Base-by-base conservation (phyloP, 1,140 invertebrate species). In the Orussus abietinus region DNA sequence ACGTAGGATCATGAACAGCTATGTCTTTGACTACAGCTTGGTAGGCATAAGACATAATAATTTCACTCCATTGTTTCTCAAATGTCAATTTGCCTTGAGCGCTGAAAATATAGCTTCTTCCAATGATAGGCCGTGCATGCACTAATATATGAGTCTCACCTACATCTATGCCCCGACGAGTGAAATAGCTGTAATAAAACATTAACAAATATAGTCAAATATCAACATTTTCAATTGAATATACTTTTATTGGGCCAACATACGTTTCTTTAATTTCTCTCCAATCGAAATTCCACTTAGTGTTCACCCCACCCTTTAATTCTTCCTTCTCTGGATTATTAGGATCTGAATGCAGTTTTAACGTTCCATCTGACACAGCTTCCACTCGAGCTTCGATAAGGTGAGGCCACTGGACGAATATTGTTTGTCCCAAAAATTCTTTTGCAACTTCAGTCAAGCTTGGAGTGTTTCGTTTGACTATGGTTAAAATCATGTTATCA, bases 371-470 rank as follows among this genome's bases (percentile, higher is more conserved):
- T 0, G 62, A 57, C 12, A 72, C 48, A 2, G 35, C 59, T 1
- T 67, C 14, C 0, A 71, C 65, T 11, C 51, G 75, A 4, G 64
- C 88, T 69, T 92, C 88, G 19, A 80, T 75, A 14, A 97, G 74
- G 75, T 94, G 87, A 4, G 95, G 94, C 92, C 93, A 97, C 3
- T 79, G 79, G 0, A 92, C 86, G 74, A 80, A 88, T 1, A 95
- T 77, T 14, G 72, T 74, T 58, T 86, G 83, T 0, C 85, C 87
- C 9, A 95, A 58, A 25, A 87, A 62, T 19, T 85, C 67, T 1
- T 76, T 58, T 4, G 84, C 80, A 4, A 86, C 64, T 43, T 61
- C 50, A n/a, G 53, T 43, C n/a, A 71, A 25, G 18, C 73, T 56
- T 3, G 51, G n/a, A n/a, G 47, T 3, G n/a, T 63, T 51, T 12